A percentile compares a stretch with the other conserved stretches of the same genome.
These are phyloP conservation scores for Drosophila hydei DNA, from an alignment of 1,140 invertebrate species.

Conservation along the genomic window DNA sequence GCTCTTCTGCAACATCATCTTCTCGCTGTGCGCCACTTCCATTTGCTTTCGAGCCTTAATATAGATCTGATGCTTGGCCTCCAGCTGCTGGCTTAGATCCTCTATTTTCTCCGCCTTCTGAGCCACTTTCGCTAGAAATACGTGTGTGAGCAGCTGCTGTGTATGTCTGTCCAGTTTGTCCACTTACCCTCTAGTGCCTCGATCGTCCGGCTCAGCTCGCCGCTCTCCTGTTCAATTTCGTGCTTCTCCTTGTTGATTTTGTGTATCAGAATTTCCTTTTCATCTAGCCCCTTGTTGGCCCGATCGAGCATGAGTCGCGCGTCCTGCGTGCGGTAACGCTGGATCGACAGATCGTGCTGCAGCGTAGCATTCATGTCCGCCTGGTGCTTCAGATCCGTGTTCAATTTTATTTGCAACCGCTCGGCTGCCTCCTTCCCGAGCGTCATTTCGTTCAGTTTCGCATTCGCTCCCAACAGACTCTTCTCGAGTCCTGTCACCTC, in stretches of 20 bases:
- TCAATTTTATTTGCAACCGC: constrained; percentile 21
- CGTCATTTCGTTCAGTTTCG: constrained; percentile 24
- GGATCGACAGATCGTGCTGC: constrained; percentile 16
- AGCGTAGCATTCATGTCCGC: constrained; percentile 28
- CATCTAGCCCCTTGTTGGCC: constrained; percentile 19
- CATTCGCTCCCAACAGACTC: constrained; percentile 3
- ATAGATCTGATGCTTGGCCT: constrained; percentile 86
- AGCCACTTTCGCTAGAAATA: constrained; percentile 1
- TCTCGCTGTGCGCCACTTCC: constrained; percentile 86
- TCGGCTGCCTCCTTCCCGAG: constrained; percentile 25
- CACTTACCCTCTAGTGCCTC: constrained; percentile 55
- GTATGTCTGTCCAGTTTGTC: too few species aligned
- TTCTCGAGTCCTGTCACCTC: constrained; percentile 25
- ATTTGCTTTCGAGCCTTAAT: constrained; percentile 87
- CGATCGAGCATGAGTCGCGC: constrained; percentile 8
- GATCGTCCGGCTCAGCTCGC: constrained; percentile 37
- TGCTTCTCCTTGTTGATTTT: constrained; percentile 29
- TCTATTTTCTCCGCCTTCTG: constrained; percentile 15
- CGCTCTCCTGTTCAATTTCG: constrained; percentile 34
- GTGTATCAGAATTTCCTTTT: constrained; percentile 20
- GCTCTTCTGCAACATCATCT: constrained; percentile 86
- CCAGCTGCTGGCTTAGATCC: constrained; percentile 86
- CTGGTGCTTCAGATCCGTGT: constrained; percentile 24
- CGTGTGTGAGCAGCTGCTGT: neutral
- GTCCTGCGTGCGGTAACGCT: constrained; percentile 31